phyloP scores from a whole-genome alignment of 2,797 vertebrate genomes.

The Xenopus petersii region DNA sequence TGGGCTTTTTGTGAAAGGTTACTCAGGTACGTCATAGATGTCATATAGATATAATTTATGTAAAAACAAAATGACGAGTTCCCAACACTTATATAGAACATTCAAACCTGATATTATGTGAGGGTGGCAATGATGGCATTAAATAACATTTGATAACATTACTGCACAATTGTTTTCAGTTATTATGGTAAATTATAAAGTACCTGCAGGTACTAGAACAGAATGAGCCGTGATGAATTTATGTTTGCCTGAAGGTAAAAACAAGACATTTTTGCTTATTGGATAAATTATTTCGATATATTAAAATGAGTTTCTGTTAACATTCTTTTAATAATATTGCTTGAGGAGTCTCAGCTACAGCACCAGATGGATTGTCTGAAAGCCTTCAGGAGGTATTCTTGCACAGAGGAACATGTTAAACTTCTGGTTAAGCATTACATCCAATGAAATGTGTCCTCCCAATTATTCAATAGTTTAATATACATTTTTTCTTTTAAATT shows the following conservation, averaged over 20 bases:
- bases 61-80: too few species aligned
- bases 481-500: too few species aligned
- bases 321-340: constrained; percentile 36
- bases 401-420: constrained; percentile 26
- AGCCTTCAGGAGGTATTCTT: constrained; percentile 35
- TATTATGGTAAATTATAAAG: not conserved
- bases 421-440: constrained; percentile 36
- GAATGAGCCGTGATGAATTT: constrained; percentile 40
- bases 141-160: too few species aligned
- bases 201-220: constrained; percentile 26
- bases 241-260: constrained; percentile 38
- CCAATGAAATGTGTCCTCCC: constrained; percentile 1
- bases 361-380: constrained; percentile 46
- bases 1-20: too few species aligned
- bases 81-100: too few species aligned
- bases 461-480: too few species aligned
- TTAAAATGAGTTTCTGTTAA: constrained; percentile 42
- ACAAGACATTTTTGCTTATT: constrained; percentile 37
- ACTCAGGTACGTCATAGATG: too few species aligned
- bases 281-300: constrained; percentile 20
- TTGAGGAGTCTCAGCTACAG: constrained; percentile 40
- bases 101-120: too few species aligned
- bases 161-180: too few species aligned
- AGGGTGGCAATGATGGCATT: too few species aligned
- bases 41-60: too few species aligned